Percentiles rank a stretch among this genome's conserved stretches.
These are phyloP conservation scores for Lithophane semibrunnea DNA, from an alignment of 2,888 invertebrate genomes.

Conservation along the genomic window DNA sequence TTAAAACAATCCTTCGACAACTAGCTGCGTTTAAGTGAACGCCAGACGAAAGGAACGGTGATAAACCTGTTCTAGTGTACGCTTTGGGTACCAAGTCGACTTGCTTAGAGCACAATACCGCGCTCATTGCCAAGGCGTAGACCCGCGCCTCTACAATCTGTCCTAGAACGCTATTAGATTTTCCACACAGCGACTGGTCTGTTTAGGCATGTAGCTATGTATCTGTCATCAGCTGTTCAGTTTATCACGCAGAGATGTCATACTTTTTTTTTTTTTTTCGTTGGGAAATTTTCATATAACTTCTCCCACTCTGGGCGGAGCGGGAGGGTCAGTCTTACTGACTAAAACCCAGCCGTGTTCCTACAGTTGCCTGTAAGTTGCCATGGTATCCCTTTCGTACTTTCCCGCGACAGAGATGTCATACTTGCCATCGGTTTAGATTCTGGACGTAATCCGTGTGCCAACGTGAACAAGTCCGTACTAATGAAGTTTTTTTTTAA, in stretches of 20 bases:
- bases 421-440: not conserved
- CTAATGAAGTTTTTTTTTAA: not conserved
- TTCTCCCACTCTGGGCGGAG: too few species aligned
- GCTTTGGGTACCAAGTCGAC: not conserved
- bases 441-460: not conserved
- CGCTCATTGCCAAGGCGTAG: not conserved
- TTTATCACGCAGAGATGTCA: too few species aligned
- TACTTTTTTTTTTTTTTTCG: too few species aligned
- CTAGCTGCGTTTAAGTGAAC: not conserved
- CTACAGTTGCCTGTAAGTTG: too few species aligned
- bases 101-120: constrained; percentile 1
- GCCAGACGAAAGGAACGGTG: not conserved
- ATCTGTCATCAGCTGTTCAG: not conserved
- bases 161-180: not conserved
- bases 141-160: not conserved
- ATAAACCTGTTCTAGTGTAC: not conserved
- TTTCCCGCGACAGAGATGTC: too few species aligned
- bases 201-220: not conserved
- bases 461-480: not conserved
- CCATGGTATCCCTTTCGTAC: too few species aligned
- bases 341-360: too few species aligned
- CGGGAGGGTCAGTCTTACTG: too few species aligned
- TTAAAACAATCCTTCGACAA: not conserved
- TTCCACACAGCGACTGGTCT: not conserved
- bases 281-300: too few species aligned